Conservation (phyloP, 2,113 vertebrate genomes). For the Sceloporus undulatus region DNA sequence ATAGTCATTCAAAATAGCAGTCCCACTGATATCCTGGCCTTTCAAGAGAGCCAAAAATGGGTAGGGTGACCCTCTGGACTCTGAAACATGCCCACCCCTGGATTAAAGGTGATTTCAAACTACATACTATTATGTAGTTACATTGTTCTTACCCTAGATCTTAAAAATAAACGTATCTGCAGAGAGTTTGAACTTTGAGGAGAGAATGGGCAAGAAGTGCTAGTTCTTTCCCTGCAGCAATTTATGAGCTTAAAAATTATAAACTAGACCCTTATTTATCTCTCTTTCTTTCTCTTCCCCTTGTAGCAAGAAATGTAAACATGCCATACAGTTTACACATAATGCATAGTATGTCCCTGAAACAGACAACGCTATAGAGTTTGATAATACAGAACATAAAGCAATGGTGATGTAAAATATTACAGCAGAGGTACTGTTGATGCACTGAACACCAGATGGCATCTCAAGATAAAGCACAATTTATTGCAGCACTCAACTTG, state of each 20-base stretch:
- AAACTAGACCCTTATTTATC: not conserved
- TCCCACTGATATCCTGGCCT: too few species aligned
- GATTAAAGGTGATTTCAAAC: not conserved
- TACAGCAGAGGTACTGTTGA: not conserved
- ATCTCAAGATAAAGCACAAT: conserved; percentile 13
- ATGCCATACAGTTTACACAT: not conserved
- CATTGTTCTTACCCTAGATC: not conserved
- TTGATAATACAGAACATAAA: not conserved
- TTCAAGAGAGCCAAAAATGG: too few species aligned
- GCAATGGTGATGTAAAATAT: fast-evolving
- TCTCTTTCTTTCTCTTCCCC: not conserved
- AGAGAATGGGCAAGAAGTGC: not conserved
- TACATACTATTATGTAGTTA: not conserved
- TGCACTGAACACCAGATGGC: conserved; percentile 46
- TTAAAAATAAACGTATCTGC: not conserved
- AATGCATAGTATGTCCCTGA: not conserved
- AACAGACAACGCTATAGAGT: not conserved
- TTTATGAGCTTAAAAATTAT: not conserved
- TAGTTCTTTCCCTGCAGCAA: not conserved
- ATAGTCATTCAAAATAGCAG: too few species aligned
- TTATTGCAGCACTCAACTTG: fast-evolving
- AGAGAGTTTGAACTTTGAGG: not conserved
- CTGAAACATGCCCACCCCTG: too few species aligned
- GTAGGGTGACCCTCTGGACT: too few species aligned
- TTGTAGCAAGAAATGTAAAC: not conserved